Evolutionary conservation across 2,888 invertebrate species (phyloP).

Genomic region (Eudemis profundana): DNA sequence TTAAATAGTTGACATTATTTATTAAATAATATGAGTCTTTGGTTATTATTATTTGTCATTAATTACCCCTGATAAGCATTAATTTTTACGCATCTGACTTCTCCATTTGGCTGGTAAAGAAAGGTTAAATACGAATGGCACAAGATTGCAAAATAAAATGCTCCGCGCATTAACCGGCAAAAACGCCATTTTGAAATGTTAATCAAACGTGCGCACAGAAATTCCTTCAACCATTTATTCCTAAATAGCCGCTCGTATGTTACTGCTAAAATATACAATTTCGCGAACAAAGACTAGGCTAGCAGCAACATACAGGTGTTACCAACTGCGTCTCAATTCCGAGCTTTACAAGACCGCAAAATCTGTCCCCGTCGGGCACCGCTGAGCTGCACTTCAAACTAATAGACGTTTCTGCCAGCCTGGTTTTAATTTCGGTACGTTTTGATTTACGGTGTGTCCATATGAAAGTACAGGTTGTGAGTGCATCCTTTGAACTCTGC

Average conservation of each 20-base stretch:
- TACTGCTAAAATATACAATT: conserved; percentile 44
- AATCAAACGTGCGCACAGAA: conserved; percentile 25
- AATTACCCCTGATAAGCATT: no score
- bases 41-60: background rate
- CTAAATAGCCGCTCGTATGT: conserved; percentile 43
- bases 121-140: background rate
- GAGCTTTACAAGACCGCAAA: conserved; percentile 63
- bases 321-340: conserved; percentile 64
- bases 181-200: conserved; percentile 14
- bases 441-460: conserved; percentile 78
- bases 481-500: conserved; percentile 67
- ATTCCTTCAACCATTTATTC: conserved; percentile 35
- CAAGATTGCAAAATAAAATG: conserved; percentile 1
- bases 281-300: conserved; percentile 44
- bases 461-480: conserved; percentile 73
- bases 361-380: conserved; percentile 71
- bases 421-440: conserved; percentile 78
- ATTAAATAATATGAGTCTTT: background rate
- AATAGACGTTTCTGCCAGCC: conserved; percentile 68
- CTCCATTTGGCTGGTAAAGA: background rate
- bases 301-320: conserved; percentile 58
- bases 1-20: background rate
- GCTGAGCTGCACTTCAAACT: conserved; percentile 66
- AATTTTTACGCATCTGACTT: background rate
- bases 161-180: background rate